Percentiles rank a stretch among this genome's conserved stretches.
phyloP scores from a whole-genome alignment of 1,140 invertebrate genomes.

The Triops cancriformis region DNA sequence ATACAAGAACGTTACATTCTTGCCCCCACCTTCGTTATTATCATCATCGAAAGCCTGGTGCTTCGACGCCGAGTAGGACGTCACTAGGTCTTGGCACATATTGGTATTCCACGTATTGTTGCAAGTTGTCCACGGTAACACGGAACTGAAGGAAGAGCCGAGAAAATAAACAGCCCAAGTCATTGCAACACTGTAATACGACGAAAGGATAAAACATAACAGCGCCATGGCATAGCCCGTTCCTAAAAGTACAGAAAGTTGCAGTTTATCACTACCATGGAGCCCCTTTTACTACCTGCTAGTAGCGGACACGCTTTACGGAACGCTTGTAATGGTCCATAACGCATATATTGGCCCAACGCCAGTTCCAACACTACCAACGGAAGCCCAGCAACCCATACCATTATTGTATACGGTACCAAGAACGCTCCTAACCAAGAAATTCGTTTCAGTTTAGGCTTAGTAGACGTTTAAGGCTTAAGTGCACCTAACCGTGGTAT shows the following conservation, averaged over 20 bases:
- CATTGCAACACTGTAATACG: slow-evolving; percentile 50
- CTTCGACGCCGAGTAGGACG: background rate
- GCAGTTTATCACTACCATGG: background rate
- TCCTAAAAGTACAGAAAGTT: slow-evolving; percentile 36
- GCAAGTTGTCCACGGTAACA: slow-evolving; percentile 45
- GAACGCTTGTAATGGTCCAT: slow-evolving; percentile 39
- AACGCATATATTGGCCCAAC: slow-evolving; percentile 42
- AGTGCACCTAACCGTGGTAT: no score
- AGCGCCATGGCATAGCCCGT: slow-evolving; percentile 51
- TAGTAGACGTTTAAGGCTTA: no score
- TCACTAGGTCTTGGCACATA: slow-evolving; percentile 34
- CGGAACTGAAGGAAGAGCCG: slow-evolving; percentile 40
- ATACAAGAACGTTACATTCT: slow-evolving; percentile 14
- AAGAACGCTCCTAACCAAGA: slow-evolving; percentile 46
- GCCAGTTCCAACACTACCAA: slow-evolving; percentile 50
- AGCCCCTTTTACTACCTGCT: slow-evolving; percentile 36
- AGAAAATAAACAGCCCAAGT: slow-evolving; percentile 47
- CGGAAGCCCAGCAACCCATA: slow-evolving; percentile 45
- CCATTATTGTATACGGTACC: slow-evolving; percentile 47
- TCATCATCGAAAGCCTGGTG: slow-evolving; percentile 3
- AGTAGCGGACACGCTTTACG: slow-evolving; percentile 43
- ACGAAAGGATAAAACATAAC: slow-evolving; percentile 47
- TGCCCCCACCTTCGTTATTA: background rate
- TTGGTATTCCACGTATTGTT: slow-evolving; percentile 45
- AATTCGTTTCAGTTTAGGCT: background rate